Evolutionary conservation across 2,113 vertebrate genomes (phyloP).

Genomic region (Tetraodon nigroviridis): DNA sequence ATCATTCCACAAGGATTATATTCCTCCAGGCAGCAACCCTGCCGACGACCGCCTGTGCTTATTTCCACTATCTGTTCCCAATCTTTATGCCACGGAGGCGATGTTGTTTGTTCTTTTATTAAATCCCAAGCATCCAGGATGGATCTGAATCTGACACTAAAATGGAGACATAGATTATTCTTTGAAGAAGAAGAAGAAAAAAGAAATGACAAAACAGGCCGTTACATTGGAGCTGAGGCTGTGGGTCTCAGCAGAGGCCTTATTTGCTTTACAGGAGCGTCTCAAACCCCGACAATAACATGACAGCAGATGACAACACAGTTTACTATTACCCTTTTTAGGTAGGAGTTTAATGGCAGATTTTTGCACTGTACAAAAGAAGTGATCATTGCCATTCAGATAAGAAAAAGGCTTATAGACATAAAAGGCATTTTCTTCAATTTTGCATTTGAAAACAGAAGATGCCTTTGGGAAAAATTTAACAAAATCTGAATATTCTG

Average conservation of each 20-base stretch:
- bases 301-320: constrained; percentile 7
- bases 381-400: too few species aligned
- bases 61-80: constrained; percentile 24
- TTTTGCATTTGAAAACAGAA: constrained; percentile 16
- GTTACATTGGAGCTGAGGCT: constrained; percentile 22
- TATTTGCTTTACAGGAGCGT: constrained; percentile 27
- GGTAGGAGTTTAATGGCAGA: too few species aligned
- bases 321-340: too few species aligned
- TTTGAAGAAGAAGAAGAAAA: constrained; percentile 2
- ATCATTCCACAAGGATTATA: constrained; percentile 42
- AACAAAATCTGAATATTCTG: constrained; percentile 7
- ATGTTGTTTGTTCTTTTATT: constrained; percentile 43
- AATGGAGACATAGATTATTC: constrained; percentile 22
- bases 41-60: constrained; percentile 37
- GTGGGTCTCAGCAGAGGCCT: constrained; percentile 35
- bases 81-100: constrained; percentile 35
- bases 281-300: constrained; percentile 40
- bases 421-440: too few species aligned
- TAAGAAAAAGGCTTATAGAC: too few species aligned
- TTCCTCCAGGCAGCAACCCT: constrained; percentile 40
- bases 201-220: not conserved
- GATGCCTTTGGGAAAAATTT: constrained; percentile 12
- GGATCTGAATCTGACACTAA: constrained; percentile 38
- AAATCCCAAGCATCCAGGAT: constrained; percentile 28
- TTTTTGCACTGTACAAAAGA: too few species aligned